Evolutionary conservation across 2,888 invertebrate genomes (phyloP).

Genomic region (Rotaria magnacalcarata): DNA sequence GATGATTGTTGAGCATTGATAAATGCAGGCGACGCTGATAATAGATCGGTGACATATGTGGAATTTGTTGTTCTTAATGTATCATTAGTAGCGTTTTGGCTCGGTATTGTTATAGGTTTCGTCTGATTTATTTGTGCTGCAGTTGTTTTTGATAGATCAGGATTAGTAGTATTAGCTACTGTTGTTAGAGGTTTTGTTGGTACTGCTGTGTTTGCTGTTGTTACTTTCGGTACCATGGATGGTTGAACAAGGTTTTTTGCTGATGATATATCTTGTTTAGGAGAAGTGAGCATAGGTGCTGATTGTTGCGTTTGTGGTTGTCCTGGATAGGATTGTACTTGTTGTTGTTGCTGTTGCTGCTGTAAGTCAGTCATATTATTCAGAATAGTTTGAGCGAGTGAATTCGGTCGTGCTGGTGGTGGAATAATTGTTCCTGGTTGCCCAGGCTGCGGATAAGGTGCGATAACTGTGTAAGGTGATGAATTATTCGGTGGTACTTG

Average conservation of each 20-base stretch:
- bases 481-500: not conserved
- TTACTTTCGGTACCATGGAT: not conserved
- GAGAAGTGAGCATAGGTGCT: not conserved
- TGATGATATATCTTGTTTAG: not conserved
- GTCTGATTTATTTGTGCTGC: not conserved
- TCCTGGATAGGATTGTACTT: not conserved
- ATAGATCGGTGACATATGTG: not conserved
- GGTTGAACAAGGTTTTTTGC: not conserved
- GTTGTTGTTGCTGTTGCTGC: not conserved
- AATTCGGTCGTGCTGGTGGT: not conserved
- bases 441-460: not conserved
- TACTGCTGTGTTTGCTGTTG: not conserved
- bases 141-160: not conserved
- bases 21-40: not conserved
- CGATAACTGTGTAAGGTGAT: not conserved
- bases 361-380: not conserved
- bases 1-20: not conserved
- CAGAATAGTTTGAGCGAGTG: not conserved
- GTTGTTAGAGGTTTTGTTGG: not conserved
- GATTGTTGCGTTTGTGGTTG: not conserved
- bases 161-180: not conserved
- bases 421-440: not conserved
- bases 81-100: not conserved
- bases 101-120: not conserved
- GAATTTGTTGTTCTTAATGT: not conserved